Base-by-base conservation (phyloP, 2,113 vertebrate genomes). In the Synodontis membranacea region DNA sequence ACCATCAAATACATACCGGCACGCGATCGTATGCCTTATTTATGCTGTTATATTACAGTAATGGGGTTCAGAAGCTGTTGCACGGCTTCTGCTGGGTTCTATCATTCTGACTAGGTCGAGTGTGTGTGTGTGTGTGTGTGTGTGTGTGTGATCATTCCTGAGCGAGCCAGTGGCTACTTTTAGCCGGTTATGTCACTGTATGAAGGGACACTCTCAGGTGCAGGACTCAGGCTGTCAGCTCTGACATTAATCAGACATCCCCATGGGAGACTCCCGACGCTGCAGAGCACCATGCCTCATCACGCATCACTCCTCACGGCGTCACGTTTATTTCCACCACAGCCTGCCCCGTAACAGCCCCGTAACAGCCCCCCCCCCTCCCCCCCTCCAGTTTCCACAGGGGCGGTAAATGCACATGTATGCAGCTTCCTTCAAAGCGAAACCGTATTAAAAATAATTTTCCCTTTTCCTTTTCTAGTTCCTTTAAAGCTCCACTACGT, bases 151-250 rank as follows among this genome's bases (percentile, higher is more conserved):
- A 15, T 46, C 28, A 66, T 80, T 85, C 88, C 84, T 80, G 90
- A 84, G 76, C 68, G 82, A 50, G 72, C 70, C 52, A 80, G 81
- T 12, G 34, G 88, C 90, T 91, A 72, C 87, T 91, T 91, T 89
- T 88, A 89, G 89, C 87, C 81, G 84, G 87, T 90, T 89, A 93
- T 82, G 79, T 92, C 89, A 91, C 54, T 72, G 10, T 34, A 52
- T 54, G 62, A 76, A 90, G 89, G 52, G 37, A 88, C 80, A 83
- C 25, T 31, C 86, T 80, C 39, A 52, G 75, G 75, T 48, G 44
- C 81, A 88, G 86, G 75, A 83, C 70, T 87, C 72, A 89, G 86
- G 88, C 88, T 90, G 90, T 92, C 89, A 91, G 88, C 70, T 85
- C 46, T 74, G 52, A 80, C 82, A 87, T 85, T 70, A 87, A 91